phyloP scores from a whole-genome alignment of 1,140 invertebrate species.

The Idris sp. region DNA sequence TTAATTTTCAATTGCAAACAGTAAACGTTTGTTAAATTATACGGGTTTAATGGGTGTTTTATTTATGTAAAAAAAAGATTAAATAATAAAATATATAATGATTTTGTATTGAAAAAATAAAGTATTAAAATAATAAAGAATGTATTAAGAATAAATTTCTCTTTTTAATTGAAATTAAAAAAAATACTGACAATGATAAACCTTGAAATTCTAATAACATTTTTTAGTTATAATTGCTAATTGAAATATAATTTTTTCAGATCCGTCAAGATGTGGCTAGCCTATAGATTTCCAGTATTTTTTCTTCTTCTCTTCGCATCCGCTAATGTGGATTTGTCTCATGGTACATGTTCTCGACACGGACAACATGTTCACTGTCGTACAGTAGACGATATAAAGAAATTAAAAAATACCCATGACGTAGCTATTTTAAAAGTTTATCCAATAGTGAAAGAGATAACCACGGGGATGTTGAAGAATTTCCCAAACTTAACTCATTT shows the following conservation, averaged over 20 bases:
- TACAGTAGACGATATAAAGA: slow-evolving; percentile 68
- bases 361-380: slow-evolving; percentile 64
- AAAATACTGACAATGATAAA: too few relatives aligned
- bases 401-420: slow-evolving; percentile 61
- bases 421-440: slow-evolving; percentile 60
- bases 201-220: too few relatives aligned
- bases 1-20: neutral
- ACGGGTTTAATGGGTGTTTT: too few relatives aligned
- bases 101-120: neutral
- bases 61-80: too few relatives aligned
- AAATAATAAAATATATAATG: too few relatives aligned
- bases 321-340: slow-evolving; percentile 39
- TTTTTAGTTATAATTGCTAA: neutral
- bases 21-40: too few relatives aligned
- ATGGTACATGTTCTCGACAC: slow-evolving; percentile 61
- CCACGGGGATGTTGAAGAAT: slow-evolving; percentile 55
- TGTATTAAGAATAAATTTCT: neutral
- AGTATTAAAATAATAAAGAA: too few relatives aligned
- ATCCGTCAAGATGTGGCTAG: slow-evolving; percentile 65
- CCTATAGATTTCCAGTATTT: slow-evolving; percentile 13
- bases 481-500: slow-evolving; percentile 66
- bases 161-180: too few relatives aligned
- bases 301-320: slow-evolving; percentile 60
- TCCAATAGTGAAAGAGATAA: slow-evolving; percentile 35
- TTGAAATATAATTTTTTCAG: slow-evolving; percentile 57